A percentile compares a stretch with the other conserved stretches of the same genome.
Evolutionary conservation across 1,140 invertebrate genomes (phyloP).

Genomic region (Chionoecetes opilio): DNA sequence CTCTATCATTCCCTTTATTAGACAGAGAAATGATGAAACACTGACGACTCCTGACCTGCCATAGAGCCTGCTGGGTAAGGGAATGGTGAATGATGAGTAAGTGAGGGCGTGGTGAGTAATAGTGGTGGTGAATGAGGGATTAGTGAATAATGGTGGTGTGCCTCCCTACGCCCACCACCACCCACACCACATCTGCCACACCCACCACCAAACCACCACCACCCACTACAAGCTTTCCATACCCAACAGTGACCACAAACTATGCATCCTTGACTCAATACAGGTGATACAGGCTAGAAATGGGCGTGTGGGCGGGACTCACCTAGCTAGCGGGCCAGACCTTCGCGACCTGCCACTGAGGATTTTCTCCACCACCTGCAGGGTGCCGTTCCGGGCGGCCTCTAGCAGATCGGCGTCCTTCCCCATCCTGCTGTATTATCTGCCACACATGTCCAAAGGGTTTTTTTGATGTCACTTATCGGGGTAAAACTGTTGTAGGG

Average conservation of each 20-base stretch:
- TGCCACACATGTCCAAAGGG: conserved; percentile 83
- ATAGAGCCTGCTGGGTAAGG: background rate
- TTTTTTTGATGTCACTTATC: conserved; percentile 84
- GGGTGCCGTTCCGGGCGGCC: conserved; percentile 95
- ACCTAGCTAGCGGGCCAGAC: conserved; percentile 96
- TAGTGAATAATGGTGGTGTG: background rate
- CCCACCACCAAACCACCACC: background rate
- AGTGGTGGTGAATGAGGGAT: background rate
- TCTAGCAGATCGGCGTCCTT: conserved; percentile 98
- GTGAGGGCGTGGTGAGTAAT: no score
- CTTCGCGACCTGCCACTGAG: conserved; percentile 94
- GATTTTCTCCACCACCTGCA: conserved; percentile 94
- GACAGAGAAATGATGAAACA: no score
- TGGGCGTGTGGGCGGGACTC: conserved; percentile 82
- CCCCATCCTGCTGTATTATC: conserved; percentile 91
- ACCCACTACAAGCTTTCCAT: background rate
- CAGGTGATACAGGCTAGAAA: conserved; percentile 56
- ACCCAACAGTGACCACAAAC: background rate
- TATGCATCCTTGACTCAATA: background rate
- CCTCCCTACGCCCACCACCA: background rate
- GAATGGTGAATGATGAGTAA: background rate
- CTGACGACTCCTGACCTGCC: background rate
- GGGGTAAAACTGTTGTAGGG: no score
- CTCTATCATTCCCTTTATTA: no score
- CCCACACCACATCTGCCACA: background rate